Evolutionary conservation across 2,888 invertebrate genomes (phyloP), one percentile per base, ranked within the genome.

Genomic region (Drosophila pseudotalamancana): DNA sequence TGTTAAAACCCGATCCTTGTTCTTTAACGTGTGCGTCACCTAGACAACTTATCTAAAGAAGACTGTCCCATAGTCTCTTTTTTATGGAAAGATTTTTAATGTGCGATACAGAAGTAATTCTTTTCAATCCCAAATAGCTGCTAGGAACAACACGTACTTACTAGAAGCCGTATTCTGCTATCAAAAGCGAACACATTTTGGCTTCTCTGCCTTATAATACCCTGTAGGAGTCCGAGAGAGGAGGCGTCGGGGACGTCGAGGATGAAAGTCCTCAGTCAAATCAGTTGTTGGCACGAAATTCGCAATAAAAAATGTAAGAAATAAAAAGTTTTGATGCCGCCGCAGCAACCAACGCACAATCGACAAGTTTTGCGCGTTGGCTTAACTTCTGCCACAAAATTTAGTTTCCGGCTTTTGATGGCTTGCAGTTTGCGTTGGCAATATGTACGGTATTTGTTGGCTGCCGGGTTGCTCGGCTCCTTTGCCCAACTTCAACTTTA

Each of bases 371-470:
- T 77, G 75, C 85, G 71, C 80, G 82, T 71, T 80, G 80, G 74
- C 87, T 81, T 74, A 87, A 80, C 87, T 80, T 80, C 61, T 74
- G 78, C 75, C 85, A 70, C 87, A 81, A 86, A 77, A 83, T 84
- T 87, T 81, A 74, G 80, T 80, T 79, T 80, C 87, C 80, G 80
- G 71, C 82, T 80, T 80, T 80, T 80, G 87, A 87, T 84, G 85
- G 75, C 78, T 84, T 77, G 55, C 78, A 81, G 78, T 84, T 70
- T 81, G 70, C 54, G 63, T 62, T 64, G 69, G 81, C 60, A 60
- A 77, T 62, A 66, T 72, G 68, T 67, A n/a, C n/a, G n/a, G n/a
- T n/a, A 75, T 61, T 72, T 66, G 48, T 62, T 74, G 70, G 75
- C 49, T 45, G 51, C 11, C 53, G 31, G 43, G 48, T 45, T 53